Evolutionary conservation across 2,113 vertebrate genomes (phyloP).

Genomic region (Dromas ardeola): DNA sequence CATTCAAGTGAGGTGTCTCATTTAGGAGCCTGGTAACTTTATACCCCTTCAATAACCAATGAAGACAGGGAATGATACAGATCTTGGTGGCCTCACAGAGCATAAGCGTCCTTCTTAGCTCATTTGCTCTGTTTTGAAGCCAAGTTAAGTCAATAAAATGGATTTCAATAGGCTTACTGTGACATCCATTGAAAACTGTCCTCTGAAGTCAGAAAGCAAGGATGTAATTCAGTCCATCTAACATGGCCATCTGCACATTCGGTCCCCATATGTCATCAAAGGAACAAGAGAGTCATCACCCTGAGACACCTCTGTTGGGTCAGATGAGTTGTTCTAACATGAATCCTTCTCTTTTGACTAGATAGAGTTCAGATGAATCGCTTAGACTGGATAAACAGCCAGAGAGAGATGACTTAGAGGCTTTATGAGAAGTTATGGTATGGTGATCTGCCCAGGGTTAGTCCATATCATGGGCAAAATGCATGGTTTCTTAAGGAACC

Average conservation of each 20-base stretch:
- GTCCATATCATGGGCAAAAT: not conserved
- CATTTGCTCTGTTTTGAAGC: not conserved
- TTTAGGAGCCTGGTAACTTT: not conserved
- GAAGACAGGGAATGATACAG: not conserved
- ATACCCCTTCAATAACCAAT: not conserved
- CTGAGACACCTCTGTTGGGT: not conserved
- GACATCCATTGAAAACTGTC: not conserved
- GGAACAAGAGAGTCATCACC: not conserved
- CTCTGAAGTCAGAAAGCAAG: not conserved
- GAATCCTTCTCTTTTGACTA: not conserved
- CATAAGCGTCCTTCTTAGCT: not conserved
- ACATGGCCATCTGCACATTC: not conserved
- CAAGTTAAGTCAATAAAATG: not conserved
- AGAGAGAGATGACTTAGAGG: not conserved
- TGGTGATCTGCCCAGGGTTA: not conserved
- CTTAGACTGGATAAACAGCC: not conserved
- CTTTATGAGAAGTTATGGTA: not conserved
- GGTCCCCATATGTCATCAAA: not conserved
- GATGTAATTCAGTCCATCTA: not conserved
- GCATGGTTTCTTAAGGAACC: not conserved
- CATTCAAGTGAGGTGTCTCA: not conserved
- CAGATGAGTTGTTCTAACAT: not conserved
- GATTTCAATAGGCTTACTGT: not conserved
- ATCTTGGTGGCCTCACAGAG: not conserved
- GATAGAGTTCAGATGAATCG: not conserved